phyloP scores from a whole-genome alignment of 2,888 invertebrate genomes.

The Lacanobia wlatinum region DNA sequence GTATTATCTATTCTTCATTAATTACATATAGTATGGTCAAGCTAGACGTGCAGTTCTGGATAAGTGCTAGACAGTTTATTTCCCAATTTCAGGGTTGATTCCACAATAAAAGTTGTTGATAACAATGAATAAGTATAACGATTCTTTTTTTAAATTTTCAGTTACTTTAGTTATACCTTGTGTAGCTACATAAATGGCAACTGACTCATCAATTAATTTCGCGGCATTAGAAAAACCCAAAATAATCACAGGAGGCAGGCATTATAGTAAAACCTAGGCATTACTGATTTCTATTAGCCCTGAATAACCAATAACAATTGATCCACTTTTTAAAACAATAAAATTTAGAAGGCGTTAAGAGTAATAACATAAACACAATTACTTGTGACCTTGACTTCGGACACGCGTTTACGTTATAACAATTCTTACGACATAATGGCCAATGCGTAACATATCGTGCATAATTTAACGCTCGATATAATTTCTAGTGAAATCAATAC shows the following conservation, averaged over 20 bases:
- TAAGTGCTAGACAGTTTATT: too few species aligned
- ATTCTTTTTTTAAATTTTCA: background rate
- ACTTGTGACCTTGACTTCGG: conserved; percentile 35
- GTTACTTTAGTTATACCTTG: too few species aligned
- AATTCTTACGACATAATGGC: conserved; percentile 43
- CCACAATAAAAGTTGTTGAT: background rate
- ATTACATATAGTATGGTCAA: too few species aligned
- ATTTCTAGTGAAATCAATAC: conserved; percentile 61
- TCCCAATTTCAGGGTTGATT: background rate
- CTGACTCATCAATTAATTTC: background rate
- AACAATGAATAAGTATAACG: background rate
- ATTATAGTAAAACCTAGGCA: background rate
- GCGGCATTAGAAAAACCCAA: background rate
- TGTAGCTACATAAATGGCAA: background rate
- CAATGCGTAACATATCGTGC: conserved; percentile 51
- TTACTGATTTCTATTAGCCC: conserved; percentile 19
- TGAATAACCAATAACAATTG: background rate
- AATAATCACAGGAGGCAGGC: background rate
- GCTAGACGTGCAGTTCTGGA: too few species aligned
- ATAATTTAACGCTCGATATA: conserved; percentile 58
- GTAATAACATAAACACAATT: conserved; percentile 30
- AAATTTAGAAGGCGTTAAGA: background rate
- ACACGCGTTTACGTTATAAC: conserved; percentile 36
- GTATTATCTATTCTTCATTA: too few species aligned
- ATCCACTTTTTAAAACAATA: conserved; percentile 19